Evolutionary conservation across 92 coral and sea anemone species (phyloP), one percentile per base, ranked within the genome.

Genomic region (Porites divaricata): DNA sequence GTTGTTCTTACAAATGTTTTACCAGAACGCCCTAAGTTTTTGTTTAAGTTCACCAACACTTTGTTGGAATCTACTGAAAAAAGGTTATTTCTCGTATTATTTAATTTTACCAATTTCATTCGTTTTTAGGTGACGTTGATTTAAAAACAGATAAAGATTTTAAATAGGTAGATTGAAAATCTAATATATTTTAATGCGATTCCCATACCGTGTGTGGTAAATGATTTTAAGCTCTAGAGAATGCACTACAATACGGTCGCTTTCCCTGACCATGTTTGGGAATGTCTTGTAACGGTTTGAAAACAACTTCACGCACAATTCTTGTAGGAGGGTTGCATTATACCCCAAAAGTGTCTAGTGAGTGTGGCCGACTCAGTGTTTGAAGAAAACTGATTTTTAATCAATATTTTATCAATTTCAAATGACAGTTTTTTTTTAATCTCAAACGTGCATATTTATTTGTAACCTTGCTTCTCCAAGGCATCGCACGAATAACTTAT

Each of bases 391-490:
- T 68, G 83, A 68, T 70, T 68, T 80, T 80, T 53, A 11, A 20
- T 15, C 26, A 67, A 67, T 9, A 11, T 54, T 80, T 56, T 57
- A 70, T 53, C 56, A 2, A 57, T 64, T 74, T 74, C 59, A 9
- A 76, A 61, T 11, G n/a, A 19, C 11, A 62, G 54, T 75, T 58
- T 54, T 24, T 48, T 75, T 58, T 75, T 75, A 51, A 45, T 56
- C 70, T 10, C 48, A 12, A 72, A 82, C 78, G 79, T 82, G 72
- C 79, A 4, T 82, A 82, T 82, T 82, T 82, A 82, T 82, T 72
- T 82, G 23, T 59, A 48, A 72, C 86, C 86, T 82, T 82, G 79
- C 84, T 81, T 58, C 9, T 14, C 41, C 86, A 72, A 82, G 86
- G 86, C 15, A 45, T 71, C 24, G 79, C 71, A 82, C 86, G 78